These are phyloP conservation scores for Allacma fusca DNA, from an alignment of 2,888 invertebrate species.

Conservation along the genomic window DNA sequence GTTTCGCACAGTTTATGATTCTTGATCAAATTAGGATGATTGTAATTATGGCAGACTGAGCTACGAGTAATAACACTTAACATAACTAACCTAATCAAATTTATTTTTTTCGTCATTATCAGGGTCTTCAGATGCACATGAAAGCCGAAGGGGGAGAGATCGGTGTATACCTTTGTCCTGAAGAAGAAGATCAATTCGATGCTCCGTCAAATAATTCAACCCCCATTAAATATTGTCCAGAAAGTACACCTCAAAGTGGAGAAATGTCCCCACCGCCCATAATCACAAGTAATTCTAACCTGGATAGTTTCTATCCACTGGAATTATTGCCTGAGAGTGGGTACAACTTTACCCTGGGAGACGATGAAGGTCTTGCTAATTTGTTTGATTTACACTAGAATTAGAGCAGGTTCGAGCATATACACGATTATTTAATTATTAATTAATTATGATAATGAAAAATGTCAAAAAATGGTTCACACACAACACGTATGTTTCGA, in stretches of 20 bases:
- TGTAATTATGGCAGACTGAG: no score
- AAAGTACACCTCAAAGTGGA: constrained; percentile 15
- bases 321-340: constrained; percentile 40
- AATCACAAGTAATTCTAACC: constrained; percentile 31
- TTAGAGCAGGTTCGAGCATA: not conserved
- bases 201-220: constrained; percentile 26
- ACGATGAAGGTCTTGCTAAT: constrained; percentile 57
- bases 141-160: constrained; percentile 88
- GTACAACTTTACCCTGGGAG: constrained; percentile 58
- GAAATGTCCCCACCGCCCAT: constrained; percentile 43
- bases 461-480: no score
- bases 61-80: no score
- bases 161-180: constrained; percentile 94
- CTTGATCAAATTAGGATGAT: no score
- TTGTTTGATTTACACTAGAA: constrained; percentile 33
- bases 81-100: no score
- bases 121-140: constrained; percentile 79
- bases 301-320: constrained; percentile 39
- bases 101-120: no score
- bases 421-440: not conserved
- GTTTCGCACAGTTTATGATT: no score
- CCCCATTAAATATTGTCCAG: constrained; percentile 23
- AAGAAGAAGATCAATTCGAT: constrained; percentile 69
- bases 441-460: no score
- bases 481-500: not conserved